Evolutionary conservation across 2,113 vertebrate genomes (phyloP).

Genomic region (Oryzias curvinotus): DNA sequence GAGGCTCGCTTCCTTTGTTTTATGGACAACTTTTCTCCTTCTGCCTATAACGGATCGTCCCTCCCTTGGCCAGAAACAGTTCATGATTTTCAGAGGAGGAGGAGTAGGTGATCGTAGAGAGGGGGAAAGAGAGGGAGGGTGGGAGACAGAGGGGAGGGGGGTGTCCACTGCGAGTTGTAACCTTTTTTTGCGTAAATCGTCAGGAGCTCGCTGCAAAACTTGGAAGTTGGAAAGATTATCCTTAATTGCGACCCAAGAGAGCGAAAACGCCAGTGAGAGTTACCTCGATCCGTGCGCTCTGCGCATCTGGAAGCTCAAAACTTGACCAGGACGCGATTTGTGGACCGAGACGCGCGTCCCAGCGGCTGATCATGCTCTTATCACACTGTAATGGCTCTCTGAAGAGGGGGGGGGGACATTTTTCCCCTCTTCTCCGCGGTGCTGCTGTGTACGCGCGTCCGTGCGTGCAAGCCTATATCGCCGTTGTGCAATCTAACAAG

Average conservation of each 20-base stretch:
- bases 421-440: constrained; percentile 32
- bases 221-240: constrained; percentile 43
- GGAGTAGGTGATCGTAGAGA: constrained; percentile 12
- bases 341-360: constrained; percentile 32
- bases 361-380: constrained; percentile 30
- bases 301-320: constrained; percentile 65
- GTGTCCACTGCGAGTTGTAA: constrained; percentile 70
- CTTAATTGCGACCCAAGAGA: constrained; percentile 29
- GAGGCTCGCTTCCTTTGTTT: constrained; percentile 59
- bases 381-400: constrained; percentile 24
- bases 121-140: not conserved
- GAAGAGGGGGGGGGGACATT: constrained; percentile 6
- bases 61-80: constrained; percentile 80
- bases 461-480: constrained; percentile 44
- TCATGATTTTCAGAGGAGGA: constrained; percentile 68
- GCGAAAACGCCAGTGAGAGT: constrained; percentile 28
- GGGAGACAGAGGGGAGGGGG: constrained; percentile 7
- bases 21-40: constrained; percentile 73
- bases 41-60: constrained; percentile 72
- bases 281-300: constrained; percentile 35
- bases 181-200: constrained; percentile 75
- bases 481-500: constrained; percentile 76
- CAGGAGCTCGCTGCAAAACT: constrained; percentile 70
- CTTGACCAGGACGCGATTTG: constrained; percentile 55
- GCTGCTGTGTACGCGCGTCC: constrained; percentile 7